Conservation (phyloP, 1,140 invertebrate species). For the Cydia amplana region DNA sequence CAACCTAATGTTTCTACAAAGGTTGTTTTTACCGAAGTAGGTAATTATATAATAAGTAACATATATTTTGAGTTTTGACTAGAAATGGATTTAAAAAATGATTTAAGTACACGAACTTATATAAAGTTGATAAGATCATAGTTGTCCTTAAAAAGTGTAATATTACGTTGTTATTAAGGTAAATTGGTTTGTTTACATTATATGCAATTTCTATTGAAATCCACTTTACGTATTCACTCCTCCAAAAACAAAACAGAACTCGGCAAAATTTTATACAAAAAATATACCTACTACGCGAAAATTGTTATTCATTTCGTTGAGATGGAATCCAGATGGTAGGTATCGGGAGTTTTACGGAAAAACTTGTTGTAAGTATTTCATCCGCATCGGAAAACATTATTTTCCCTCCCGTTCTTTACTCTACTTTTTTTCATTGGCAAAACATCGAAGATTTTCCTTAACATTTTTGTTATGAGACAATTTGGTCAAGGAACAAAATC, state of each 20-base stretch:
- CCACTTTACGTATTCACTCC: slow-evolving; percentile 26
- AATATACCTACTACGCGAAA: slow-evolving; percentile 37
- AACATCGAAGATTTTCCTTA: background rate
- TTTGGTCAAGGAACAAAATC: background rate
- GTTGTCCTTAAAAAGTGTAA: too few relatives aligned
- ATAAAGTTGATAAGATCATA: too few relatives aligned
- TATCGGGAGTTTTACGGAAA: slow-evolving; percentile 34
- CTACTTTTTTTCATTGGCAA: slow-evolving; percentile 3
- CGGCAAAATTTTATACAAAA: slow-evolving; percentile 37
- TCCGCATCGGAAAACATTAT: slow-evolving; percentile 27
- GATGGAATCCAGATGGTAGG: slow-evolving; percentile 42
- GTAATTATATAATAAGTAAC: too few relatives aligned
- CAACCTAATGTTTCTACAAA: too few relatives aligned
- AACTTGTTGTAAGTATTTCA: slow-evolving; percentile 33
- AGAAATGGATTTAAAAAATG: too few relatives aligned
- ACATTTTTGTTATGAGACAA: slow-evolving; percentile 11
- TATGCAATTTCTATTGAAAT: too few relatives aligned
- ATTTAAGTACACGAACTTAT: too few relatives aligned
- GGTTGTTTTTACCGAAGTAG: too few relatives aligned
- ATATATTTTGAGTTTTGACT: too few relatives aligned
- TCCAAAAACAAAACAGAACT: slow-evolving; percentile 44
- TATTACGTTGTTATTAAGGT: too few relatives aligned
- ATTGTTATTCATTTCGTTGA: slow-evolving; percentile 42
- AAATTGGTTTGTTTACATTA: too few relatives aligned
- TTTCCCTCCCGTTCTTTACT: slow-evolving; percentile 10